These are phyloP conservation scores for Noctua fimbriata DNA, from an alignment of 2,888 invertebrate species.

Conservation along the genomic window DNA sequence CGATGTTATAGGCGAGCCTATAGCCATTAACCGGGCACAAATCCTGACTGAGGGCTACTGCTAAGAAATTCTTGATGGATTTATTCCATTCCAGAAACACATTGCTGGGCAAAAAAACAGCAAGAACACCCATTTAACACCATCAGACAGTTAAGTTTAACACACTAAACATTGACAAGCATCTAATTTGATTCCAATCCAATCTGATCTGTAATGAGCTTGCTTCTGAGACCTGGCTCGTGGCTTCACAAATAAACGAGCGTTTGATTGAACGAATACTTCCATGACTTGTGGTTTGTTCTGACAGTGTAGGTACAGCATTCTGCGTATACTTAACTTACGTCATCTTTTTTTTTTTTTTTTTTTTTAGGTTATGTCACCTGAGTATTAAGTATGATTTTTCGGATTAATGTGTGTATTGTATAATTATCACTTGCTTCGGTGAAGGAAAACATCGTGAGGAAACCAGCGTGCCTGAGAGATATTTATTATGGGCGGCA, in stretches of 20 bases:
- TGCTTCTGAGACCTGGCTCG: conserved; percentile 50
- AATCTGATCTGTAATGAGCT: conserved; percentile 63
- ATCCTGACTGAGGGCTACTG: not conserved
- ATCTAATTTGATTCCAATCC: conserved; percentile 65
- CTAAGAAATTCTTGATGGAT: not conserved
- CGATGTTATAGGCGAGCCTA: not conserved
- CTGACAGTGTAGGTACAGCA: conserved; percentile 15
- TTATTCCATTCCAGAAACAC: not conserved
- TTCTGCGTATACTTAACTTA: conserved; percentile 39
- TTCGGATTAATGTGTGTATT: too few species aligned
- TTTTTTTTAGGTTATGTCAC: too few species aligned
- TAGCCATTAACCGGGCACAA: not conserved
- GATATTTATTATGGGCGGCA: too few species aligned
- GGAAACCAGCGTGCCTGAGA: too few species aligned
- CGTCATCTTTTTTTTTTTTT: too few species aligned
- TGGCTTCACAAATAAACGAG: conserved; percentile 63
- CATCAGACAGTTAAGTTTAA: not conserved
- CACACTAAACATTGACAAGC: conserved; percentile 32
- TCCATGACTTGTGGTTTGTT: conserved; percentile 71
- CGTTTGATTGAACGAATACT: conserved; percentile 67
- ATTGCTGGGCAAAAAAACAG: not conserved
- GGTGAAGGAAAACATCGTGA: too few species aligned
- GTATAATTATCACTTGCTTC: too few species aligned
- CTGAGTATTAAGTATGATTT: not conserved
- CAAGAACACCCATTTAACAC: not conserved